Percentiles rank a stretch among this genome's conserved stretches.
Conservation (phyloP, 2,888 invertebrate genomes). For the Bibio marci region DNA sequence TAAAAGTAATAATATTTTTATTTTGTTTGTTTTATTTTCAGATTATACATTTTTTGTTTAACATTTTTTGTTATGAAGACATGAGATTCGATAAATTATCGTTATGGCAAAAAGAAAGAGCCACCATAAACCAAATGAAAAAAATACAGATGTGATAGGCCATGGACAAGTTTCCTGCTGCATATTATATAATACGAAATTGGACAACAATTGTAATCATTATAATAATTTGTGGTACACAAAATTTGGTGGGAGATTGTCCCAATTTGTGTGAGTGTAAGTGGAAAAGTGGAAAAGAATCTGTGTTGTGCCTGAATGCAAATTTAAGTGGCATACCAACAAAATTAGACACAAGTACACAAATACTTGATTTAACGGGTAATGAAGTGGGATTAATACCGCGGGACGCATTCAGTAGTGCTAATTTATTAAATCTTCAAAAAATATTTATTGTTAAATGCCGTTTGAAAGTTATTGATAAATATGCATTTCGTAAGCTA, state of each 20-base stretch:
- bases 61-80: slow-evolving; percentile 3
- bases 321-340: slow-evolving; percentile 56
- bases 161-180: slow-evolving; percentile 2
- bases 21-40: background rate
- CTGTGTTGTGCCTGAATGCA: slow-evolving; percentile 60
- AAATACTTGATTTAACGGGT: slow-evolving; percentile 59
- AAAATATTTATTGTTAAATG: slow-evolving; percentile 60
- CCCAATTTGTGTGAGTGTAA: slow-evolving; percentile 70
- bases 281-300: slow-evolving; percentile 78
- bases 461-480: slow-evolving; percentile 47
- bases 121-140: slow-evolving; percentile 3
- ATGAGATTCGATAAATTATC: slow-evolving; percentile 1
- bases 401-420: slow-evolving; percentile 55
- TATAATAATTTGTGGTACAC: slow-evolving; percentile 8
- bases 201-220: slow-evolving; percentile 2
- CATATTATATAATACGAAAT: background rate
- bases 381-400: slow-evolving; percentile 50
- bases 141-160: slow-evolving; percentile 5
- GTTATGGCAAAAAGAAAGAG: slow-evolving; percentile 5
- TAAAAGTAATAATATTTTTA: background rate
- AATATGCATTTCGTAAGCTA: slow-evolving; percentile 57
- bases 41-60: background rate
- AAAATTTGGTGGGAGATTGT: slow-evolving; percentile 39
- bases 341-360: slow-evolving; percentile 59
- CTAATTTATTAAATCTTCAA: slow-evolving; percentile 63